Evolutionary conservation across 2,888 invertebrate species (phyloP).

Genomic region (Hecatera dysodea): DNA sequence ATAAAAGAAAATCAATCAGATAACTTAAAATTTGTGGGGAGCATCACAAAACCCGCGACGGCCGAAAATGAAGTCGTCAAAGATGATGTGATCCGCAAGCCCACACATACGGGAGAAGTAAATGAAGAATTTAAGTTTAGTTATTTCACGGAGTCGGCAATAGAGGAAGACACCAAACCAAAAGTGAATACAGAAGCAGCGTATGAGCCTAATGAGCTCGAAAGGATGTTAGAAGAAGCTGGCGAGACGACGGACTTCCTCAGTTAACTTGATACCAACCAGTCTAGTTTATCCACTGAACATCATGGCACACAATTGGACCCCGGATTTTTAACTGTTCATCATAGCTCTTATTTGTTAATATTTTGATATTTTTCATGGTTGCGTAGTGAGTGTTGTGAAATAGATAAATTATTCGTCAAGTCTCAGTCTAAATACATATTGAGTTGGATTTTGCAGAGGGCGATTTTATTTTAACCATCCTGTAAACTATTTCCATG

Average conservation of each 20-base stretch:
- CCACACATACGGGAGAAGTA: rapidly evolving
- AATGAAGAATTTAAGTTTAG: not conserved
- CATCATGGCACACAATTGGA: not conserved
- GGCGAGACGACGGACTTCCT: slow-evolving; percentile 16
- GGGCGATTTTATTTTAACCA: slow-evolving; percentile 20
- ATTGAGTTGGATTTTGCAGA: not conserved
- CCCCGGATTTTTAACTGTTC: not conserved
- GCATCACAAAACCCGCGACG: not conserved
- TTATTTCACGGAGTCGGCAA: rapidly evolving
- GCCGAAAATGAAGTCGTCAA: not conserved
- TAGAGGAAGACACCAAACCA: not conserved
- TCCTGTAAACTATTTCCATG: not conserved
- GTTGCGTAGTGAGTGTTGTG: not conserved
- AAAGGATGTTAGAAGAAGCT: slow-evolving; percentile 13
- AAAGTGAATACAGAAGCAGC: not conserved
- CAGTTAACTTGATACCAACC: not conserved
- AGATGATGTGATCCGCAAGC: not conserved
- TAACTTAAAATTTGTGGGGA: not conserved
- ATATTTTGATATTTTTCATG: not conserved
- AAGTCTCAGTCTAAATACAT: slow-evolving; percentile 19
- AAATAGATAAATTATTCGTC: not conserved
- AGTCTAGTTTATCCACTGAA: not conserved
- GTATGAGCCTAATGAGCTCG: not conserved
- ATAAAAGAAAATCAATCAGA: not conserved
- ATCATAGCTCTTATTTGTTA: not conserved